Evolutionary conservation across 2,888 invertebrate species (phyloP), one percentile per base, ranked within the genome.

Genomic region (Caenorhabditis sp.): DNA sequence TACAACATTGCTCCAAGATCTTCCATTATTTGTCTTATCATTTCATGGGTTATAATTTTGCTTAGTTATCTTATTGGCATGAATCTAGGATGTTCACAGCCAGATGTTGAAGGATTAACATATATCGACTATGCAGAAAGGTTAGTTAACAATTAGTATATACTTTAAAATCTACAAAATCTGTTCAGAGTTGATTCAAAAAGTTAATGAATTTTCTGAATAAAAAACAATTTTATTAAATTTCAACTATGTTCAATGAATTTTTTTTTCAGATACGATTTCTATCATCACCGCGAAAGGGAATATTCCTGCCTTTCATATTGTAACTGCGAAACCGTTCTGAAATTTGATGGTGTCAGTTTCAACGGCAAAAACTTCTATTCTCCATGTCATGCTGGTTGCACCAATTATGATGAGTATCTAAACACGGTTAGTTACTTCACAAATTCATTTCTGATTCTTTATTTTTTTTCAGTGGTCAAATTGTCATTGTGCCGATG

Each of bases 331-430:
- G 57, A 65, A 23, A 56, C 69, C 14, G 69, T 82, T 25, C 59
- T 78, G 21, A 77, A 73, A 14, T 93, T 92, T 82, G 90, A 91
- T 65, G 93, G 93, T 0, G 90, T 93, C 31, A 90, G 70, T 59
- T 64, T 91, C 1, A 89, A 89, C 70, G 90, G 90, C 70, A 88
- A 89, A 7, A 92, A 92, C 0, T 93, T 91, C 86, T 93, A 92
- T 85, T 92, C 92, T 0, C 92, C 93, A 0, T 93, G 93, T 87
- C 91, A 92, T 83, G 93, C 93, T 1, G 93, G 93, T 0, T 93
- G 93, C 85, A 67, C 70, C 23, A 61, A 65, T 17, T 82, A 78
- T 26, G 67, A 78, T 26, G 21, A 67, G 4, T 67, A 56, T 27
- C 49, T 65, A 1, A 76, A 78, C 60, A 58, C 69, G 14, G 80